Base-by-base conservation (phyloP, 2,888 invertebrate genomes). In the Magallana nippona region DNA sequence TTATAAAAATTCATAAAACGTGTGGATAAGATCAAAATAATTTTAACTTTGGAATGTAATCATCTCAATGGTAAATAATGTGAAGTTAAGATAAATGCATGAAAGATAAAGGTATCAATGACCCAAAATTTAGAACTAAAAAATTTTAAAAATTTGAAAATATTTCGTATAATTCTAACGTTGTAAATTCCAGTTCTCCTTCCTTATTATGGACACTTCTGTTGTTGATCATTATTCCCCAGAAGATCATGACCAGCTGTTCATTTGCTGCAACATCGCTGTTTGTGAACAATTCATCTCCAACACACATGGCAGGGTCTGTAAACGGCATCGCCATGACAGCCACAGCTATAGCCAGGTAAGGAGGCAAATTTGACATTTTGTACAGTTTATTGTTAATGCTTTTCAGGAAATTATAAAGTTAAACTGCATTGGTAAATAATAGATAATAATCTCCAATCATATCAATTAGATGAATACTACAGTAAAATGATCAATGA, bases 311-410 rank as follows among this genome's bases (percentile, higher is more conserved):
- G 19, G 92, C 92, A 8, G 93, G 93, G 15, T 88, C 90, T 57
- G 92, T 90, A 10, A 93, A 93, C 84, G 93, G 93, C 15, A 85
- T 93, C 0, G 91, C 90, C 8, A 93, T 93, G 93, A 93, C 92
- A 10, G 82, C 88, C 44, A 91, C 92, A 32, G 92, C 93, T 17
- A 86, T 92, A 13, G 89, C 89, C 27, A 91, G 93, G 93, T 93
- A 79, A 83, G 88, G 63, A 22, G n/a, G 10, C 15, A 15, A 10
- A 13, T 3, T 19, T 19, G n/a, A 19, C 10, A 13, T 77, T 15
- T 5, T 32, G 22, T 22, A 32, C 15, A 19, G 22, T 22, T 19
- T 77, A 77, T 10, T 32, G n/a, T 1, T 17, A 32, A 13, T 19
- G 15, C 8, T 17, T 77, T 32, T 32, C 22, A 10, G 3, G 15